Evolutionary conservation across 2,888 invertebrate genomes (phyloP).

Genomic region (Hetaerina titia): DNA sequence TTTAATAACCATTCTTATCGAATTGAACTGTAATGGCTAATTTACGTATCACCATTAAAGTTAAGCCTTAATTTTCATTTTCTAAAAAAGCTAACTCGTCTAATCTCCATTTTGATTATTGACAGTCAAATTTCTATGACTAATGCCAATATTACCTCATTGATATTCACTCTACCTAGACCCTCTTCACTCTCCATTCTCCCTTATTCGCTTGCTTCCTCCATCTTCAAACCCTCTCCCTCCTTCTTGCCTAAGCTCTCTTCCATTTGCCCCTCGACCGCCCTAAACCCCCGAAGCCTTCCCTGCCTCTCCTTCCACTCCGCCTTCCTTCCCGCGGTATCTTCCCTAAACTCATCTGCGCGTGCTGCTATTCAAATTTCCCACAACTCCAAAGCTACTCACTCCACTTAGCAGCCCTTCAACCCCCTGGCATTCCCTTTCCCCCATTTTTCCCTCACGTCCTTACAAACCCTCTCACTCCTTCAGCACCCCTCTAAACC

Average conservation of each 20-base stretch:
- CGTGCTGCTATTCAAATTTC: constrained; percentile 63
- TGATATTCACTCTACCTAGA: neutral
- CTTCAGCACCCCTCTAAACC: neutral
- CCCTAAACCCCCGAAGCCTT: neutral
- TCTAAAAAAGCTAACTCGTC: neutral
- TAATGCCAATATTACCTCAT: neutral
- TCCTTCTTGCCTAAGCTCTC: neutral
- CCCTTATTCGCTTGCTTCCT: neutral
- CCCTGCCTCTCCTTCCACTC: neutral
- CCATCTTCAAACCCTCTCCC: neutral
- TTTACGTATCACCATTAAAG: neutral
- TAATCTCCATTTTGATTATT: neutral
- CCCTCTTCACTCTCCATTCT: neutral
- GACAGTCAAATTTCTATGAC: constrained; percentile 8
- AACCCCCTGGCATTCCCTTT: neutral
- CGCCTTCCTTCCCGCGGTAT: constrained; percentile 16
- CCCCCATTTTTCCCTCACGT: constrained; percentile 1
- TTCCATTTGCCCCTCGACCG: constrained; percentile 21
- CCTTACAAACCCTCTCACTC: neutral
- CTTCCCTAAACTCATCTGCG: constrained; percentile 59
- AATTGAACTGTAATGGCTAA: neutral
- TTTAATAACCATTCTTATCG: too few species aligned
- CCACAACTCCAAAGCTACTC: constrained; percentile 55
- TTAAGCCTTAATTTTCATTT: neutral
- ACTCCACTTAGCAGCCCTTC: constrained; percentile 22